Evolutionary conservation across 2,113 vertebrate species (phyloP).

Genomic region (Hypomesus transpacificus): DNA sequence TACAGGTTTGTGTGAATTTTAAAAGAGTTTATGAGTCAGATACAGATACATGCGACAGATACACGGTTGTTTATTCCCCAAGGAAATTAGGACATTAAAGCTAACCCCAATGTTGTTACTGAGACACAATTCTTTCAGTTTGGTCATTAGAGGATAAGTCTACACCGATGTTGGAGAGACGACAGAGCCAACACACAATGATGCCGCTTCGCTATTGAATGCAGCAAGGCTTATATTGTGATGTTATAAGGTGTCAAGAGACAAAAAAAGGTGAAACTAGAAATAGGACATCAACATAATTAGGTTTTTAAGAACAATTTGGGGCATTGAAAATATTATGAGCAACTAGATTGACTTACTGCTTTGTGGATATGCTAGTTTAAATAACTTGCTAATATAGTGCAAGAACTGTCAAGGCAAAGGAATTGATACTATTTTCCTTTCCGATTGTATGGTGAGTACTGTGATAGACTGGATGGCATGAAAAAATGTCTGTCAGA

Average conservation of each 20-base stretch:
- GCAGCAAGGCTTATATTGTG: neutral
- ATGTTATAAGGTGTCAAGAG: neutral
- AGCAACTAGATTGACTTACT: neutral
- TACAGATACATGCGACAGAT: neutral
- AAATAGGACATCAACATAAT: too few species aligned
- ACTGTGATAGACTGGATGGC: neutral
- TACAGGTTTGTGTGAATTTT: too few species aligned
- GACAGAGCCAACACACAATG: too few species aligned
- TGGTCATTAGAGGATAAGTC: neutral
- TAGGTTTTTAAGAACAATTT: too few species aligned
- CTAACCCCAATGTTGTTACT: conserved; percentile 30
- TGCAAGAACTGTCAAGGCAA: conserved; percentile 9
- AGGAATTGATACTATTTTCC: neutral
- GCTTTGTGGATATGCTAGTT: neutral
- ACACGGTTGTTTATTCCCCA: conserved; percentile 57
- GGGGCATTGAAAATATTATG: too few species aligned
- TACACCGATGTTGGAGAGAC: neutral
- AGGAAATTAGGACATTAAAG: conserved; percentile 56
- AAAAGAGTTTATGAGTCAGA: too few species aligned
- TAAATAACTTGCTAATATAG: neutral
- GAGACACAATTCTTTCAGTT: neutral
- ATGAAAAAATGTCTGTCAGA: conserved; percentile 7
- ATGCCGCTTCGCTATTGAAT: too few species aligned
- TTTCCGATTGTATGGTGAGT: neutral
- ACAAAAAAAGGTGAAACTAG: neutral